Evolutionary conservation across 2,888 invertebrate species (phyloP).

Genomic region (Leptura quadrifasciata): DNA sequence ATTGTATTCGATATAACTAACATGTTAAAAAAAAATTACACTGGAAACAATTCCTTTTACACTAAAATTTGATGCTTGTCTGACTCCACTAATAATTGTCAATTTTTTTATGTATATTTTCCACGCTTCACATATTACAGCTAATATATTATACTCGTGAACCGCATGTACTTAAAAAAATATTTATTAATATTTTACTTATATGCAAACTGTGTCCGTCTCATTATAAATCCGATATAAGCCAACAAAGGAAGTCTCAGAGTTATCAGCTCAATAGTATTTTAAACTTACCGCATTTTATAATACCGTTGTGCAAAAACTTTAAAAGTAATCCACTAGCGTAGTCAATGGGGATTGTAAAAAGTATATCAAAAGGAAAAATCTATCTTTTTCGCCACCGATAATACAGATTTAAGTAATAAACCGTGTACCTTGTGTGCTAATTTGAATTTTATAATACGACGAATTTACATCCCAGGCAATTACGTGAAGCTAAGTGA

Average conservation of each 20-base stretch:
- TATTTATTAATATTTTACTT: neutral
- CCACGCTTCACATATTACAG: too few species aligned
- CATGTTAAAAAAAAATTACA: too few species aligned
- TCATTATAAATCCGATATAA: neutral
- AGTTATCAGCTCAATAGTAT: neutral
- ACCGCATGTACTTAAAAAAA: too few species aligned
- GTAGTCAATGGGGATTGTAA: neutral
- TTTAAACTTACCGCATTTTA: neutral
- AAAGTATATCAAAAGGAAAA: constrained; percentile 5
- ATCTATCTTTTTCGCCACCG: constrained; percentile 11
- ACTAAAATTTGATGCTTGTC: too few species aligned
- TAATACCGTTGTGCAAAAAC: neutral
- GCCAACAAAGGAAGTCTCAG: neutral
- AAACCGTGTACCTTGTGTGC: constrained; percentile 9
- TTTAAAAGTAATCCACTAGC: neutral
- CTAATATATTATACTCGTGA: too few species aligned
- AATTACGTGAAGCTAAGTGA: constrained; percentile 51
- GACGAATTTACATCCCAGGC: constrained; percentile 47
- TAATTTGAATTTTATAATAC: constrained; percentile 36
- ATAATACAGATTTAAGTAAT: constrained; percentile 29
- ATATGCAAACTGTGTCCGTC: neutral
- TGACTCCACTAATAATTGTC: too few species aligned
- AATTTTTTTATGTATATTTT: too few species aligned
- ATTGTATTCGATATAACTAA: too few species aligned
- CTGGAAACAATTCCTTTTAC: too few species aligned